Evolutionary conservation across 92 coral and sea anemone species (phyloP), one percentile per base, ranked within the genome.

Genomic region (Porites cylindrica): DNA sequence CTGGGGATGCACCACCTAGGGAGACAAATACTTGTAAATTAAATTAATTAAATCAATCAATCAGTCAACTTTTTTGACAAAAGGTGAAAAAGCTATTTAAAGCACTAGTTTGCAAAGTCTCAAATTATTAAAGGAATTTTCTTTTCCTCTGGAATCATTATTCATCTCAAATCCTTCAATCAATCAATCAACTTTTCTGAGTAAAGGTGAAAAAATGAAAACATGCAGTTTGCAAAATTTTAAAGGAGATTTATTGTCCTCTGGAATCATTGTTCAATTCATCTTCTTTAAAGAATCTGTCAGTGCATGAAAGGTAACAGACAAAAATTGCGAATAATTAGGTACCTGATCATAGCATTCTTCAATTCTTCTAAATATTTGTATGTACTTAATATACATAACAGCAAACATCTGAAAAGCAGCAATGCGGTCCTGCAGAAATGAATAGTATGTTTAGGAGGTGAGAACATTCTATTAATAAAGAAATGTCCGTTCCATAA

Each of bases 391-490:
- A 67, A 95, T 96, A 76, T 97, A 97, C 87, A 96, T 96, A 5
- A 97, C 99, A 80, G 99, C 99, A 93, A 97, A 96, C 97, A 95
- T 92, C 83, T 97, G 99, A 64, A 97, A 97, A 8, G 99, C 99
- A 62, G 98, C 99, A 88, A 97, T 95, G 43, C 98, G 98, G 78
- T 97, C 98, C 93, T 95, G 89, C 9, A 75, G 59, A 81, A 52
- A 58, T 6, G 59, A 82, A 14, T n/a, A 68, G 1, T 38, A 75
- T 7, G 10, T n/a, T 1, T 18, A 32, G 26, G 17, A 14, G 14
- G 17, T 23, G 0, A 21, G 74, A 68, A 24, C 65, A 75, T 24
- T 62, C 11, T 58, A 6, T 56, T 12, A 61, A 26, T 13, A 79
- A 38, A 26, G 16, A 56, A 52, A 8, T 7, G 60, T 9, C 60